Evolutionary conservation across 2,113 vertebrate species (phyloP), one percentile per base, ranked within the genome.

Genomic region (Columba livia): DNA sequence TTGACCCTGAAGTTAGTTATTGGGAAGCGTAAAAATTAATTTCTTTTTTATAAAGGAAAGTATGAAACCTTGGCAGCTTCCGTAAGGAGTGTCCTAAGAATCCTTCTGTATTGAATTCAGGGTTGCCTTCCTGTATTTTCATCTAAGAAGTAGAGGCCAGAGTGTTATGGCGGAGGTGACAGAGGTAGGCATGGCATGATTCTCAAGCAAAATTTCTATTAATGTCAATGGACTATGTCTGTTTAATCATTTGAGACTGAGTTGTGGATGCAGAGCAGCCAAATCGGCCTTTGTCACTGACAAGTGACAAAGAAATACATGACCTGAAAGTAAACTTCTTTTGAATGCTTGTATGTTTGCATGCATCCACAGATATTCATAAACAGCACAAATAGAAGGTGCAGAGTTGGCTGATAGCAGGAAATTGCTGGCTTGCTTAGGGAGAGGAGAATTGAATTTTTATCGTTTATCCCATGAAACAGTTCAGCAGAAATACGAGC

Each of bases 371-470:
- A n/a, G 44, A 18, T 73, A 72, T 10, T 86, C 16, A 75, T 77
- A 60, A 85, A 61, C 9, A 85, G 31, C 53, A 61, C 42, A 79
- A 82, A 72, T 89, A 48, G 53, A 85, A 88, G 44, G 6, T 85
- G 25, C 31, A 58, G 31, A 88, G 15, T 21, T 91, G 48, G 11
- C 24, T 75, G 21, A 44, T 75, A 10, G 57, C 47, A 87, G 44
- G 48, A 82, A 44, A 85, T 44, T 34, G 4, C 44, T 91, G 29
- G 74, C 65, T 94, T 86, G 21, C 34, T 64, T 87, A 50, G 70
- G 28, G 21, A 82, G 28, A 81, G 26, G 31, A 73, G 78, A 91
- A 93, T 21, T 82, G 28, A 86, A 40, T 95, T 92, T 96, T 94
- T 67, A 12, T 51, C 50, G 23, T 83, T 93, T 19, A 74, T 80